Percentiles rank a stretch among this genome's conserved stretches.
Evolutionary conservation across 2,797 vertebrate species (phyloP).

Genomic region (Enteromius thamalakanensis): DNA sequence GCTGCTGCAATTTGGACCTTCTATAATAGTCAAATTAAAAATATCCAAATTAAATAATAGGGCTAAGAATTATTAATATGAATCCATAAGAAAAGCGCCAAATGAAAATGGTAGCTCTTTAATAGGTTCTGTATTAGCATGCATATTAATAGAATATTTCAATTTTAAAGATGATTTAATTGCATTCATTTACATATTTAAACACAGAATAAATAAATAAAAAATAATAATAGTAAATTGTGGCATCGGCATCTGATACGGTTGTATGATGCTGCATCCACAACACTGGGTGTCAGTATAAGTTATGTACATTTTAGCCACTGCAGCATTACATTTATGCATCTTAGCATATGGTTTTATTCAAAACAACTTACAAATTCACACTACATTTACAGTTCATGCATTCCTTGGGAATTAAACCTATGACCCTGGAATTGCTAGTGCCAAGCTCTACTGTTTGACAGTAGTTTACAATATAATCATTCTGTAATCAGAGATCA

Average conservation of each 20-base stretch:
- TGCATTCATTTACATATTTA: background rate
- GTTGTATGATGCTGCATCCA: background rate
- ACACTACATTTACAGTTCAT: background rate
- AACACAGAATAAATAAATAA: no score
- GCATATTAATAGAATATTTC: no score
- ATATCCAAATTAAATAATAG: background rate
- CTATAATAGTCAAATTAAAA: no score
- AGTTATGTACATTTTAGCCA: background rate
- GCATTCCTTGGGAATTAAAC: background rate
- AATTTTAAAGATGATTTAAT: background rate
- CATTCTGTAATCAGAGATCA: background rate
- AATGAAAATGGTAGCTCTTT: background rate
- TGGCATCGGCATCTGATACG: background rate
- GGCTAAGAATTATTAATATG: background rate
- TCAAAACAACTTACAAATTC: background rate
- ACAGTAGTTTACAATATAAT: background rate
- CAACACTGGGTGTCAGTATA: background rate
- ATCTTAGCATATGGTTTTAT: background rate
- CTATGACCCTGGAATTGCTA: background rate
- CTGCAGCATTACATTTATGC: background rate
- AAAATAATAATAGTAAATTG: no score
- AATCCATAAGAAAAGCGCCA: background rate
- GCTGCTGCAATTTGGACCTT: background rate
- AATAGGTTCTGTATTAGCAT: no score
- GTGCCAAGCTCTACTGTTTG: background rate